Conservation (phyloP, 2,888 invertebrate species). For the Eurytoma californica region DNA sequence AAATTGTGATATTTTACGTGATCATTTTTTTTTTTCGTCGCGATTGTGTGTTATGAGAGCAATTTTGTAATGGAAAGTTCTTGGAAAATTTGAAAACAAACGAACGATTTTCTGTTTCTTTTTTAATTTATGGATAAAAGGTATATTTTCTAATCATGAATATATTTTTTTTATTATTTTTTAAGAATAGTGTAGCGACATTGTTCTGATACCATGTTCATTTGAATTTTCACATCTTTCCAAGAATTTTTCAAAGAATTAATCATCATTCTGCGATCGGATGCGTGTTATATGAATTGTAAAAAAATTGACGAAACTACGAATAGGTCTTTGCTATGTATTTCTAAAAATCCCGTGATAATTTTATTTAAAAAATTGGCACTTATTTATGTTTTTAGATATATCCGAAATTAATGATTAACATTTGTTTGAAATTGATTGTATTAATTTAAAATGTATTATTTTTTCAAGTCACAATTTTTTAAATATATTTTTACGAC, state of each 20-base stretch:
- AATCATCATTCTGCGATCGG: background rate
- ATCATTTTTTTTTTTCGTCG: conserved; percentile 18
- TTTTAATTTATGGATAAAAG: background rate
- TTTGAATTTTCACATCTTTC: conserved; percentile 20
- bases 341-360: conserved; percentile 3
- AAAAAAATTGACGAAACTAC: conserved; percentile 4
- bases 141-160: conserved; percentile 7
- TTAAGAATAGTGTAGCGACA: conserved; percentile 3
- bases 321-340: conserved; percentile 7
- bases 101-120: no score
- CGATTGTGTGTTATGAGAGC: conserved; percentile 5
- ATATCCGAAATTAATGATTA: background rate
- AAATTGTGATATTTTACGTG: conserved; percentile 50
- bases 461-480: background rate
- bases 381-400: background rate
- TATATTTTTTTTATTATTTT: conserved; percentile 2
- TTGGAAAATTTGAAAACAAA: background rate
- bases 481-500: background rate
- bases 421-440: background rate
- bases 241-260: conserved; percentile 4
- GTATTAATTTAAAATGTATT: background rate
- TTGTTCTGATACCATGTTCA: conserved; percentile 1
- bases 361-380: background rate
- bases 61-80: conserved; percentile 15
- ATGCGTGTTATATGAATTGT: background rate